phyloP scores from a whole-genome alignment of 1,140 invertebrate species.

The Trichoplusia ni region DNA sequence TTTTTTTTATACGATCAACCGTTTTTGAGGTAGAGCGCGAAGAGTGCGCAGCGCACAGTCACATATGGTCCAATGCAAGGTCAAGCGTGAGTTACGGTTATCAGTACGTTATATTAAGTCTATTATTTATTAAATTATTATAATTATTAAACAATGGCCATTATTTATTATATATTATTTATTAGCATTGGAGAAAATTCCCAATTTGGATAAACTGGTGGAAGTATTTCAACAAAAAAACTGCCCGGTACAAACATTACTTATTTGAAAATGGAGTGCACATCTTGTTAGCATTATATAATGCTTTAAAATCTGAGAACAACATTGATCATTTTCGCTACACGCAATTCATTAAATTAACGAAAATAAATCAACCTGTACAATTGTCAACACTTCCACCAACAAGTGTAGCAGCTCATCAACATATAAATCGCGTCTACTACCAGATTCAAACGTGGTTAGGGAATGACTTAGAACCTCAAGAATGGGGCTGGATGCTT shows the following conservation, averaged over 20 bases:
- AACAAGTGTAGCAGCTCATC: slow-evolving; percentile 55
- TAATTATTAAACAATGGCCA: too few relatives aligned
- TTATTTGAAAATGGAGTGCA: slow-evolving; percentile 53
- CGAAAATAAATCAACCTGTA: slow-evolving; percentile 55
- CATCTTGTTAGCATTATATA: slow-evolving; percentile 55
- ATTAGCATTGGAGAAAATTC: slow-evolving; percentile 44
- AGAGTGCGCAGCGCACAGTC: background rate
- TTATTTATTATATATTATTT: too few relatives aligned
- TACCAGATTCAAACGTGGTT: slow-evolving; percentile 72
- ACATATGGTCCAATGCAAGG: slow-evolving; percentile 3
- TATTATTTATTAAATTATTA: too few relatives aligned
- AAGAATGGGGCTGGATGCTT: slow-evolving; percentile 62
- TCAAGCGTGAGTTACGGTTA: too few relatives aligned
- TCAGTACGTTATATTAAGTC: too few relatives aligned
- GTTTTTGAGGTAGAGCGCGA: slow-evolving; percentile 13
- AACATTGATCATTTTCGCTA: slow-evolving; percentile 51
- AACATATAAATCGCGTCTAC: slow-evolving; percentile 68
- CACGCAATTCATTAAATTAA: slow-evolving; percentile 54
- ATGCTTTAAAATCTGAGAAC: slow-evolving; percentile 57
- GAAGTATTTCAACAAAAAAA: slow-evolving; percentile 62
- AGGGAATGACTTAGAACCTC: slow-evolving; percentile 60
- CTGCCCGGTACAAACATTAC: slow-evolving; percentile 47
- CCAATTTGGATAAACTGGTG: slow-evolving; percentile 50
- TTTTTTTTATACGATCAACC: slow-evolving; percentile 3
- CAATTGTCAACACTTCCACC: slow-evolving; percentile 53